Evolutionary conservation across 2,797 vertebrate species (phyloP), one percentile per base, ranked within the genome.

Genomic region (Serranus cabrilla): DNA sequence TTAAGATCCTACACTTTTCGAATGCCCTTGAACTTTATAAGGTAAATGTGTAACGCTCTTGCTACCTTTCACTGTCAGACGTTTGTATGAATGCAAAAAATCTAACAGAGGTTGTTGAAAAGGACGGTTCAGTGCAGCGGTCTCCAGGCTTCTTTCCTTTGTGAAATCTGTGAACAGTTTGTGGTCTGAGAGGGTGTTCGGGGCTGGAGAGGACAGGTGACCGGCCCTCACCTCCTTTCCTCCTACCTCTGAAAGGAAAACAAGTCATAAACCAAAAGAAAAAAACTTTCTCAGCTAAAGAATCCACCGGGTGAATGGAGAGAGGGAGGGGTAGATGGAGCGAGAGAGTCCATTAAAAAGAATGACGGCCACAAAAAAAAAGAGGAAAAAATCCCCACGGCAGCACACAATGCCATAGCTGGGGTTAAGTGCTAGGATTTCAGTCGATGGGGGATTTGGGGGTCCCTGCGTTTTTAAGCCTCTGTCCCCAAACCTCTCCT

Each of bases 371-470:
- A 82, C 57, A 82, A 85, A 78, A 84, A 76, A 86, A 83, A 52
- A 57, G 46, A 71, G 50, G 43, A 87, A 90, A 91, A 93, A 93
- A 88, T 90, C 92, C 90, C 90, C 85, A 90, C 77, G 63, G 87
- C 76, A 90, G 89, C 82, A 87, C 89, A 95, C 92, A 96, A 94
- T 94, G 92, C 91, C 87, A 90, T 93, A 90, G 94, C 90, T 80
- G 86, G 94, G 94, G 95, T 95, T 95, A 96, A 96, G 94, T 96
- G 95, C 94, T 96, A 93, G 93, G 94, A 94, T 96, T 96, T 96
- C 95, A 95, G 82, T 92, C 87, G 71, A 89, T 85, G 93, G 94
- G 94, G 94, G 93, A 92, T 93, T 93, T 74, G 75, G 83, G 92
- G 93, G 91, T 92, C 90, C 90, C 82, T 88, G 71, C 67, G 67